Evolutionary conservation across 2,113 vertebrate species (phyloP).

Genomic region (Heterochromis multidens): DNA sequence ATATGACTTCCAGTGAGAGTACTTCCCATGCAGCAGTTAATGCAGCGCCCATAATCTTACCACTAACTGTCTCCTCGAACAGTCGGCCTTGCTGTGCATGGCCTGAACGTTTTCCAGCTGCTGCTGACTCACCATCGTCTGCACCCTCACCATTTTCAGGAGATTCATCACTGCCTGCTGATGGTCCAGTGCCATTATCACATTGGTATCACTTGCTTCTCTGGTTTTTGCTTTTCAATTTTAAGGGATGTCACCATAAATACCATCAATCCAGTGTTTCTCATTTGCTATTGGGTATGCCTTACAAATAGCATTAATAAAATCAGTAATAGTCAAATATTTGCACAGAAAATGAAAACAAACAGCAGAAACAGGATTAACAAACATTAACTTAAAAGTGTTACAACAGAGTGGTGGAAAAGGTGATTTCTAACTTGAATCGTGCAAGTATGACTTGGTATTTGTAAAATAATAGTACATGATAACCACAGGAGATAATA

Average conservation of each 20-base stretch:
- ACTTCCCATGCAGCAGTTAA: conserved; percentile 64
- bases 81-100: conserved; percentile 53
- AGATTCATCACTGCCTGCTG: conserved; percentile 34
- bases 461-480: not conserved
- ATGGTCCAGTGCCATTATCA: conserved; percentile 37
- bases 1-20: conserved; percentile 49
- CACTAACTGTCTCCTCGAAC: conserved; percentile 62
- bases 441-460: not conserved
- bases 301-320: conserved; percentile 45
- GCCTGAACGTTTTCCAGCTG: conserved; percentile 48
- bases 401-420: conserved; percentile 1
- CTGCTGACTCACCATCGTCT: conserved; percentile 22
- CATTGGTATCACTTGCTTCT: conserved; percentile 22
- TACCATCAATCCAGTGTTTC: conserved; percentile 52
- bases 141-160: conserved; percentile 43
- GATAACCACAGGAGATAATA: not conserved
- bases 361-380: conserved; percentile 2
- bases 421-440: not conserved
- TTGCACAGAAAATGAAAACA: conserved; percentile 5
- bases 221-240: conserved; percentile 49
- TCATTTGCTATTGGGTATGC: conserved; percentile 41
- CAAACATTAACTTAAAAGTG: not conserved
- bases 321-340: conserved; percentile 32
- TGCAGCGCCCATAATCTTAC: conserved; percentile 65
- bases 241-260: conserved; percentile 48